Conservation (phyloP, 2,113 vertebrate genomes). For the Saguinus imperator region DNA sequence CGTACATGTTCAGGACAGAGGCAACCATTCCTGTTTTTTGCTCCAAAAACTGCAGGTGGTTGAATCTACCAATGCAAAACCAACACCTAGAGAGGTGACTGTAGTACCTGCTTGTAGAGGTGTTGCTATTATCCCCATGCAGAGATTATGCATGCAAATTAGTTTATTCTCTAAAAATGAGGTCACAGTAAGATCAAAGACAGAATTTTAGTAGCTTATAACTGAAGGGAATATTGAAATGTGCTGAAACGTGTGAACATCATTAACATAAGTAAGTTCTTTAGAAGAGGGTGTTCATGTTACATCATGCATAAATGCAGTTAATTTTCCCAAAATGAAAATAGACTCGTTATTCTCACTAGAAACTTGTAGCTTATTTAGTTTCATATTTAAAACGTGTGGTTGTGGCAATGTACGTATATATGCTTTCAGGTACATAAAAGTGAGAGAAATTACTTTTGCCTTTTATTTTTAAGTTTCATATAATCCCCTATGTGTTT, state of each 20-base stretch:
- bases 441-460: neutral
- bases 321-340: slow-evolving; percentile 25
- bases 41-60: neutral
- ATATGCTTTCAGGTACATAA: neutral
- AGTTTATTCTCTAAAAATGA: neutral
- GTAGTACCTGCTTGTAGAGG: neutral
- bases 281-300: neutral
- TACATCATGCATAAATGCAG: neutral
- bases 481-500: neutral
- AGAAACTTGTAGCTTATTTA: neutral
- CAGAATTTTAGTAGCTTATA: neutral
- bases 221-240: neutral
- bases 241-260: neutral
- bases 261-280: neutral
- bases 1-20: neutral
- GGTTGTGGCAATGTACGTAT: neutral
- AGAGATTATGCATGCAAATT: neutral
- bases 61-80: neutral
- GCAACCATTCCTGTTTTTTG: neutral
- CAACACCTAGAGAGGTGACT: neutral
- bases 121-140: neutral
- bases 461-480: neutral
- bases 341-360: neutral
- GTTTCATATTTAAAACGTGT: neutral
- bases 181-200: neutral